Evolutionary conservation across 2,113 vertebrate species (phyloP).

Genomic region (Onychorhynchus coronatus): DNA sequence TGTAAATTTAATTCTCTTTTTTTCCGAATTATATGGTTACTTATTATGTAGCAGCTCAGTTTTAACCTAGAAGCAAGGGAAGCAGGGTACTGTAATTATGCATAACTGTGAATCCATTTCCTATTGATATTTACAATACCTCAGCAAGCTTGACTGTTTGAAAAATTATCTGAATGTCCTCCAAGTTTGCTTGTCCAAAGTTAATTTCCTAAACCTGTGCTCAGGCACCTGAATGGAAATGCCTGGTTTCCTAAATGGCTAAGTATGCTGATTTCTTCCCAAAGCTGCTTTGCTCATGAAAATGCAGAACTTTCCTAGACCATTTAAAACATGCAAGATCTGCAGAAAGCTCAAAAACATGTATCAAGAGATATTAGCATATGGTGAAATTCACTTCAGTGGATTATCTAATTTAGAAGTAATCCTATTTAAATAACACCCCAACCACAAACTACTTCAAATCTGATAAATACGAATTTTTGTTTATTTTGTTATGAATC

Average conservation of each 20-base stretch:
- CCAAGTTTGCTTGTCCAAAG: background rate
- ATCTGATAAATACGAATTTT: constrained; percentile 24
- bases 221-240: constrained; percentile 3
- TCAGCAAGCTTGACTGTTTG: background rate
- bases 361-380: background rate
- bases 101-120: background rate
- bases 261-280: background rate
- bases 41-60: constrained; percentile 24
- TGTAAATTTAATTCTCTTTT: background rate
- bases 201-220: background rate
- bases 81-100: constrained; percentile 1
- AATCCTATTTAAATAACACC: constrained; percentile 47
- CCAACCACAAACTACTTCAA: constrained; percentile 24
- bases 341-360: background rate
- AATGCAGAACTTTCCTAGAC: background rate
- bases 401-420: constrained; percentile 31
- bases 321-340: background rate
- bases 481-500: background rate
- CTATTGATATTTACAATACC: constrained; percentile 3
- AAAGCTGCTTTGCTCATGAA: background rate
- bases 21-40: constrained; percentile 9
- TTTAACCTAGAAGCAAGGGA: constrained; percentile 34
- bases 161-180: constrained; percentile 24
- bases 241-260: background rate
- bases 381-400: constrained; percentile 36